A percentile compares a stretch with the other conserved stretches of the same genome.
These are phyloP conservation scores for Chascanopsetta lugubris DNA, from an alignment of 2,113 vertebrate species.

Conservation along the genomic window DNA sequence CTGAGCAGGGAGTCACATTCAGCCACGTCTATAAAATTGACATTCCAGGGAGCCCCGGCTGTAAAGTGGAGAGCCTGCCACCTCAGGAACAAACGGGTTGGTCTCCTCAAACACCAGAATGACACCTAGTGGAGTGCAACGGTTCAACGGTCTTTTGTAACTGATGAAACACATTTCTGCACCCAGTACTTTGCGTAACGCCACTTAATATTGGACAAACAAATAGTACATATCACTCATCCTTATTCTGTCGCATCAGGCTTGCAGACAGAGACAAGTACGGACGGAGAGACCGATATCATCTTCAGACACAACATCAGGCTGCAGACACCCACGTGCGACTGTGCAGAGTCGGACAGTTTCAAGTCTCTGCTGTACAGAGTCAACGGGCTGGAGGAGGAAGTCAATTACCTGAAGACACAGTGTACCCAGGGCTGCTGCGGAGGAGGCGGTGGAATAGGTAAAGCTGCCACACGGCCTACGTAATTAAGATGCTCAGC, in stretches of 20 bases:
- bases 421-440: slow-evolving; percentile 84
- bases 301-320: slow-evolving; percentile 88
- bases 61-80: slow-evolving; percentile 78
- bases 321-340: slow-evolving; percentile 79
- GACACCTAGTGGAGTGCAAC: background rate
- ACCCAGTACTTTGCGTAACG: no score
- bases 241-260: slow-evolving; percentile 30
- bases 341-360: slow-evolving; percentile 79
- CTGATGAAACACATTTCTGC: no score
- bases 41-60: slow-evolving; percentile 75
- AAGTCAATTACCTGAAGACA: slow-evolving; percentile 85
- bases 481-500: background rate
- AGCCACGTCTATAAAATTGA: slow-evolving; percentile 89
- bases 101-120: slow-evolving; percentile 7
- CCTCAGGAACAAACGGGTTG: slow-evolving; percentile 70
- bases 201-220: no score
- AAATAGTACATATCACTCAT: no score
- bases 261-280: slow-evolving; percentile 60
- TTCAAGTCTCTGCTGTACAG: slow-evolving; percentile 84
- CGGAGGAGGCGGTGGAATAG: slow-evolving; percentile 70
- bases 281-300: slow-evolving; percentile 83
- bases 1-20: slow-evolving; percentile 82
- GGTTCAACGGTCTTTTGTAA: no score
- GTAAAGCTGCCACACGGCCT: slow-evolving; percentile 34
- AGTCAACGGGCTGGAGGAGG: slow-evolving; percentile 86